phyloP scores from a whole-genome alignment of 2,113 vertebrate genomes.

The Calonectris borealis region DNA sequence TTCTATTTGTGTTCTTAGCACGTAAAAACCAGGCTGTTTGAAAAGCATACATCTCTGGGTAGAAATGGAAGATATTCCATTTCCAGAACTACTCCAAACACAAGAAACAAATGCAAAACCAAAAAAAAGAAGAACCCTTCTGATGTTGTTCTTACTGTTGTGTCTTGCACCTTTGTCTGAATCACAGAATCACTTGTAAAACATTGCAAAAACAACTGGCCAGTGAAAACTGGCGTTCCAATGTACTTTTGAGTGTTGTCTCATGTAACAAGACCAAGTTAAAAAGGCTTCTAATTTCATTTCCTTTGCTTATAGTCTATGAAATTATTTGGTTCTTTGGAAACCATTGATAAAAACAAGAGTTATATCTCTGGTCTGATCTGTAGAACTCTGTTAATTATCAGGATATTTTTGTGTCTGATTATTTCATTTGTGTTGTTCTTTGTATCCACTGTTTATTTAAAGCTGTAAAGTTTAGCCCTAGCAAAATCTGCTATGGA shows the following conservation, averaged over 20 bases:
- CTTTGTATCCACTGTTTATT: slow-evolving; percentile 1
- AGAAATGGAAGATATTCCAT: background rate
- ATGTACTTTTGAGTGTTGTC: background rate
- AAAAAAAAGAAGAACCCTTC: background rate
- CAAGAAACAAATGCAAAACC: background rate
- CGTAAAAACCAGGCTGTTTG: background rate
- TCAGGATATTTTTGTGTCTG: background rate
- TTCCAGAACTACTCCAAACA: background rate
- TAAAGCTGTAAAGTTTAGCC: background rate
- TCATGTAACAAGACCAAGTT: background rate
- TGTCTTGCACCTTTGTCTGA: background rate
- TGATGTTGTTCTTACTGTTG: background rate
- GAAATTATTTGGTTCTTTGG: background rate
- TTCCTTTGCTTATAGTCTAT: background rate
- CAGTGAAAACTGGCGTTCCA: background rate
- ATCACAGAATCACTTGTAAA: background rate
- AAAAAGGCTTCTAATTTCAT: background rate
- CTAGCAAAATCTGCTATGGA: background rate
- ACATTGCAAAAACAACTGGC: background rate
- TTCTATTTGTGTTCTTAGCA: background rate
- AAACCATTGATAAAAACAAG: background rate
- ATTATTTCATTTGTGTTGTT: slow-evolving; percentile 17
- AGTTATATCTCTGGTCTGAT: background rate
- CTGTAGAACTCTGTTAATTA: background rate
- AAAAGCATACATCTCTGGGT: background rate